Percentiles rank a stretch among this genome's conserved stretches.
These are phyloP conservation scores for Sycophila texana DNA, from an alignment of 2,888 invertebrate species.

Conservation along the genomic window DNA sequence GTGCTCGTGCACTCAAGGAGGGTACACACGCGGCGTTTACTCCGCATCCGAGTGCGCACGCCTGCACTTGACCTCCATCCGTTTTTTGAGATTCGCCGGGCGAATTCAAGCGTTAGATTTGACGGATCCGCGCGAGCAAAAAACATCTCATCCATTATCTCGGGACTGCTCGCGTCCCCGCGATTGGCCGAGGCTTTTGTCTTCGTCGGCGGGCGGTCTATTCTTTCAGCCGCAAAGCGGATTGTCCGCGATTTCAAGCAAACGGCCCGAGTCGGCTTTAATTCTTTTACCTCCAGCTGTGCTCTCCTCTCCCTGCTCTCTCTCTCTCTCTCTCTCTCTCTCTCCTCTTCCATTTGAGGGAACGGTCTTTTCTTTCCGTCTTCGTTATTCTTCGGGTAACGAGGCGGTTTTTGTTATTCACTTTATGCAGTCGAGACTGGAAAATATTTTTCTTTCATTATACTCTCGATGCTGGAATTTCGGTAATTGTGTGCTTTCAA, in stretches of 20 bases:
- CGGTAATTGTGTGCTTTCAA: too few species aligned
- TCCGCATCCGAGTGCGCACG: background rate
- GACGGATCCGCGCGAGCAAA: background rate
- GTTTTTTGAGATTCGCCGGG: too few species aligned
- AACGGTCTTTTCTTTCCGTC: too few species aligned
- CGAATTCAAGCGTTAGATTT: too few species aligned
- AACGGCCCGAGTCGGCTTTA: background rate
- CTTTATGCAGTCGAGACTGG: too few species aligned
- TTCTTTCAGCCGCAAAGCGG: conserved; percentile 24
- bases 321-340: background rate
- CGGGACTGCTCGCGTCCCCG: background rate
- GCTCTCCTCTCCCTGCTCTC: too few species aligned
- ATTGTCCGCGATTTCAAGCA: conserved; percentile 6
- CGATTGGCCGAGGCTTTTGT: background rate
- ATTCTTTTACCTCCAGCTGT: background rate
- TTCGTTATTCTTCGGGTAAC: too few species aligned
- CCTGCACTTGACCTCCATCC: conserved; percentile 6
- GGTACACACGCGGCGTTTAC: too few species aligned
- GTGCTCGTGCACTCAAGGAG: background rate
- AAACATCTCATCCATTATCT: conserved; percentile 14
- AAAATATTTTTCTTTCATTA: too few species aligned
- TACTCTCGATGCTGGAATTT: too few species aligned
- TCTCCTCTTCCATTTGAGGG: too few species aligned
- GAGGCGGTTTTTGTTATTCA: too few species aligned
- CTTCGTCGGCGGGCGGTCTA: background rate